Base-by-base conservation (phyloP, 2,113 vertebrate species). In the Mirounga angustirostris region DNA sequence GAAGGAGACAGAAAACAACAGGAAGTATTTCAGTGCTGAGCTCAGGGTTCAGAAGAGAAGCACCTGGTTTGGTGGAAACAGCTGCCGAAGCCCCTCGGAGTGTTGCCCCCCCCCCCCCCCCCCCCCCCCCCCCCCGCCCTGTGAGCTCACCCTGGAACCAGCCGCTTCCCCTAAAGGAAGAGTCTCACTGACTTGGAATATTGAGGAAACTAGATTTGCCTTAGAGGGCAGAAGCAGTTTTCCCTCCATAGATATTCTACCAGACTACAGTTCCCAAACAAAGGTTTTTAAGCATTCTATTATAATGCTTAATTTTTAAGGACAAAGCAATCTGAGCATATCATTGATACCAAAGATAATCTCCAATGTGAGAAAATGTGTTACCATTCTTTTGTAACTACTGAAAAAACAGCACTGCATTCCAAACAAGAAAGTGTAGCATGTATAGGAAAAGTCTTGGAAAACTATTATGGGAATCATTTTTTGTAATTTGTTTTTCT, bases 401-500 rank as follows among this genome's bases (percentile, higher is more conserved):
- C 56, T 43, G 50, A 85, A 89, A 69, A 74, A n/a, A 52, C 2
- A 86, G 63, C 7, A 1, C 52, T 89, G 90, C 71, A 12, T 97
- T 93, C 73, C 93, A 94, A 89, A 63, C 46, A 54, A 82, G 56
- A 81, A 78, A 91, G 76, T 91, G 22, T 22, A 76, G 0, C 61
- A 33, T 58, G 30, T 79, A 54, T 80, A 95, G 33, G n/a, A 40
- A 80, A 98, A 96, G 97, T 90, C 78, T 98, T 87, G 91, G 80
- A 97, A 96, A 94, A 88, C 12, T 94, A 79, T 85, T 40, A 96
- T 98, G 96, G 89, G 97, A 98, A 98, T 96, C 85, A 94, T 56
- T 59, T 96, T 56, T 76, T 93, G 86, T 89, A 40, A 74, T 69
- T 94, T 40, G 73, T n/a, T 96, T 97, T 96, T 97, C 93, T 81